Conservation (phyloP, 1,140 invertebrate genomes). For the Probaryconus sp. region DNA sequence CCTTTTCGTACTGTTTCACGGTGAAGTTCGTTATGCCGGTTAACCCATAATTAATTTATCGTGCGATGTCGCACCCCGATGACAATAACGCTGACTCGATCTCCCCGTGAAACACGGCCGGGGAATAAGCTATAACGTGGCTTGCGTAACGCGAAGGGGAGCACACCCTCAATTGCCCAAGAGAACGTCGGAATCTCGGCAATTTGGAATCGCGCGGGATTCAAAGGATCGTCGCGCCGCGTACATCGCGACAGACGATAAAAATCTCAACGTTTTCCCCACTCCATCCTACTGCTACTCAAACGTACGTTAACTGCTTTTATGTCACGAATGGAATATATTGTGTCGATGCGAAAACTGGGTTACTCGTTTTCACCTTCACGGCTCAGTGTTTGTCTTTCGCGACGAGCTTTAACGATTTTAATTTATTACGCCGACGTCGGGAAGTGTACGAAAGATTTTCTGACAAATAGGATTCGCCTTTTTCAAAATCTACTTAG, state of each 20-base stretch:
- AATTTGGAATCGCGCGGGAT: conserved; percentile 54
- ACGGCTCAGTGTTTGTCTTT: conserved; percentile 34
- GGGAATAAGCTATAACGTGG: conserved; percentile 43
- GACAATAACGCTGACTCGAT: conserved; percentile 64
- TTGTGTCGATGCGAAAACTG: conserved; percentile 33
- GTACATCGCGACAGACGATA: conserved; percentile 50
- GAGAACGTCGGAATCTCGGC: conserved; percentile 57
- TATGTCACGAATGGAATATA: conserved; percentile 30
- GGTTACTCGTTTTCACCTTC: conserved; percentile 35
- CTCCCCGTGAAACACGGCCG: conserved; percentile 38
- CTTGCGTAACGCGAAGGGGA: conserved; percentile 49
- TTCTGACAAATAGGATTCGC: too few species aligned
- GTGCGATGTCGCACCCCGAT: conserved; percentile 62
- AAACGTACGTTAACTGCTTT: conserved; percentile 28
- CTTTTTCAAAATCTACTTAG: too few species aligned
- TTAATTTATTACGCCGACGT: conserved; percentile 27
- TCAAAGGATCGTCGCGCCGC: conserved; percentile 48
- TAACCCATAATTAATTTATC: conserved; percentile 71
- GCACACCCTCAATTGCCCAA: conserved; percentile 41
- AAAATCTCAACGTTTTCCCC: conserved; percentile 44
- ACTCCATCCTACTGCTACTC: background rate
- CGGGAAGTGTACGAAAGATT: too few species aligned
- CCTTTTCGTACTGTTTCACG: too few species aligned
- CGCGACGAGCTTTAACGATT: conserved; percentile 14
- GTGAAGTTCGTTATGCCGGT: conserved; percentile 66